These are phyloP conservation scores for Urocolius indicus DNA, from an alignment of 2,113 vertebrate species.

Conservation along the genomic window DNA sequence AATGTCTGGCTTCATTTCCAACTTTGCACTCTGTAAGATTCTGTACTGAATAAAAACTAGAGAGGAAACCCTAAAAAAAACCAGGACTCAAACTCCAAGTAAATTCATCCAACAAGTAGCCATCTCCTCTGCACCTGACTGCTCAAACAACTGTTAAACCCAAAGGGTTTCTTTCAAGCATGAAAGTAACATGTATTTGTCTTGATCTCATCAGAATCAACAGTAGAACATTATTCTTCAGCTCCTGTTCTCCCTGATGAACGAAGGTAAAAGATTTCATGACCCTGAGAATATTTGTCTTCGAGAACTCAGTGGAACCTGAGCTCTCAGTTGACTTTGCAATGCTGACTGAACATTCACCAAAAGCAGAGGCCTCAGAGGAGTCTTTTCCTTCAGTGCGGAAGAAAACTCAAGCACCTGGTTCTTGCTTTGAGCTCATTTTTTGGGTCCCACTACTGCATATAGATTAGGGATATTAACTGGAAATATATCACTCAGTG, in stretches of 20 bases:
- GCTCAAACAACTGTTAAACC: background rate
- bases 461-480: background rate
- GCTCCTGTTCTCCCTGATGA: background rate
- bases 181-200: background rate
- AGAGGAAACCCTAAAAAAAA: background rate
- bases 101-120: background rate
- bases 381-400: background rate
- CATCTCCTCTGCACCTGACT: background rate
- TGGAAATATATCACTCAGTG: fast-evolving
- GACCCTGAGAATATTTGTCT: background rate
- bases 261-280: background rate
- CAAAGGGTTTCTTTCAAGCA: background rate
- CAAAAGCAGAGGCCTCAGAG: background rate
- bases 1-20: background rate
- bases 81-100: background rate
- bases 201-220: background rate
- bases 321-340: background rate
- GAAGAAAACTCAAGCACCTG: background rate
- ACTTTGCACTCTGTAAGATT: background rate
- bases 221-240: background rate
- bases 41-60: background rate
- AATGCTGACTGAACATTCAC: background rate
- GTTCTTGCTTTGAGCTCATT: background rate
- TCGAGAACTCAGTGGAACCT: background rate
- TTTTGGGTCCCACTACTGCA: background rate